phyloP scores from a whole-genome alignment of 2,797 vertebrate genomes.

The Atherinosoma microstoma region DNA sequence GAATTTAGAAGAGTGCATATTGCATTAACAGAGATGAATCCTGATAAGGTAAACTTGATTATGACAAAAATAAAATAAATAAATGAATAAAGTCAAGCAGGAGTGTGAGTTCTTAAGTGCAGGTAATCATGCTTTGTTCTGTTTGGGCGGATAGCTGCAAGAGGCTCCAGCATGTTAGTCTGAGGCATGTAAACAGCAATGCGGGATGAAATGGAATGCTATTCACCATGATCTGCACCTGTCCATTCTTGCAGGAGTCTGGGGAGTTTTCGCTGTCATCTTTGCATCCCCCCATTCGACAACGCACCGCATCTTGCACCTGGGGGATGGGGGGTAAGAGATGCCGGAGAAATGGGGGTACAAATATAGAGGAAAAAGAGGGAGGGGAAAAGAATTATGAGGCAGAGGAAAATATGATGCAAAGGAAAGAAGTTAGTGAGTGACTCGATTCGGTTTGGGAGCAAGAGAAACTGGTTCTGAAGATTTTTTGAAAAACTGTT shows the following conservation, averaged over 20 bases:
- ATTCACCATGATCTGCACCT: constrained; percentile 99
- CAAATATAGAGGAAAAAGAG: constrained; percentile 16
- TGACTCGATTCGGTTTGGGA: constrained; percentile 34
- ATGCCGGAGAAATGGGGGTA: neutral
- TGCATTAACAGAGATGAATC: constrained; percentile 28
- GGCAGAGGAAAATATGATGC: constrained; percentile 37
- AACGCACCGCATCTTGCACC: constrained; percentile 98
- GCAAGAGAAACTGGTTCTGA: constrained; percentile 23
- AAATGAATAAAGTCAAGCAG: constrained; percentile 7
- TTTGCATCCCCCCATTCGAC: constrained; percentile 95
- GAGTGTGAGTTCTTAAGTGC: constrained; percentile 21
- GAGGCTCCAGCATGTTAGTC: constrained; percentile 22
- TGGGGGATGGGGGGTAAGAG: constrained; percentile 58
- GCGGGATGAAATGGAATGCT: constrained; percentile 84
- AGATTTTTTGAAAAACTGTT: constrained; percentile 8
- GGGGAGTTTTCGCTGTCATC: constrained; percentile 98
- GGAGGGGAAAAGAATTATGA: neutral
- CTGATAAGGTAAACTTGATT: constrained; percentile 15
- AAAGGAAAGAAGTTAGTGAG: constrained; percentile 57
- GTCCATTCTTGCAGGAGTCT: constrained; percentile 98
- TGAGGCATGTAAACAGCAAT: constrained; percentile 37
- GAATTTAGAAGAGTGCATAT: constrained; percentile 18
- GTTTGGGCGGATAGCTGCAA: constrained; percentile 2
- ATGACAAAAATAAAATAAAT: neutral
- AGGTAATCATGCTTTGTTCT: constrained; percentile 33